These are phyloP conservation scores for Tenthredo amoena DNA, from an alignment of 2,888 invertebrate species.

Conservation along the genomic window DNA sequence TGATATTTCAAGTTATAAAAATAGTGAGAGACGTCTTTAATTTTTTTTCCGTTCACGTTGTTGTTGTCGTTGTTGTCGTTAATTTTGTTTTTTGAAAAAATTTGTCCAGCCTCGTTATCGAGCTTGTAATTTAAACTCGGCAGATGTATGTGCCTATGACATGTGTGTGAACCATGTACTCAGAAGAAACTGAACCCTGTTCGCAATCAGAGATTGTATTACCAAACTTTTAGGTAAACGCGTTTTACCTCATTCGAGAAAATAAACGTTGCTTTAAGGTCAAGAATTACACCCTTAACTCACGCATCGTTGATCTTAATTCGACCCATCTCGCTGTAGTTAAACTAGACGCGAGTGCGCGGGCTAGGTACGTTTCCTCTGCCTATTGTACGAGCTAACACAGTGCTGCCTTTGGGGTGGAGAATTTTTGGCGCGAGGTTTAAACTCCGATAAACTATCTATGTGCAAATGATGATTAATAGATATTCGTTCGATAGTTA, in stretches of 20 bases:
- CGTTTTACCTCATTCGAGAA: not conserved
- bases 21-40: not conserved
- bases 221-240: not conserved
- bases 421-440: too few species aligned
- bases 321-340: not conserved
- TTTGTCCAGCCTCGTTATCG: not conserved
- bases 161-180: not conserved
- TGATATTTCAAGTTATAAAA: not conserved
- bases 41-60: too few species aligned
- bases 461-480: not conserved
- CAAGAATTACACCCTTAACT: not conserved
- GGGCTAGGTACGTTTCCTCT: not conserved
- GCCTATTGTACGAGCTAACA: not conserved
- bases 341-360: not conserved
- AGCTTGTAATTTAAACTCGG: not conserved
- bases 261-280: not conserved
- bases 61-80: not conserved
- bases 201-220: not conserved
- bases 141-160: not conserved
- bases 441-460: not conserved
- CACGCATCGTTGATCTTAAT: slow-evolving; percentile 10
- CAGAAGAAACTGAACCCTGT: not conserved
- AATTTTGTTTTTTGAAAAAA: not conserved
- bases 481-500: not conserved
- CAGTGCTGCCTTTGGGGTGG: not conserved